Base-by-base conservation (phyloP, 2,888 invertebrate genomes). In the Lepidonotus clava region DNA sequence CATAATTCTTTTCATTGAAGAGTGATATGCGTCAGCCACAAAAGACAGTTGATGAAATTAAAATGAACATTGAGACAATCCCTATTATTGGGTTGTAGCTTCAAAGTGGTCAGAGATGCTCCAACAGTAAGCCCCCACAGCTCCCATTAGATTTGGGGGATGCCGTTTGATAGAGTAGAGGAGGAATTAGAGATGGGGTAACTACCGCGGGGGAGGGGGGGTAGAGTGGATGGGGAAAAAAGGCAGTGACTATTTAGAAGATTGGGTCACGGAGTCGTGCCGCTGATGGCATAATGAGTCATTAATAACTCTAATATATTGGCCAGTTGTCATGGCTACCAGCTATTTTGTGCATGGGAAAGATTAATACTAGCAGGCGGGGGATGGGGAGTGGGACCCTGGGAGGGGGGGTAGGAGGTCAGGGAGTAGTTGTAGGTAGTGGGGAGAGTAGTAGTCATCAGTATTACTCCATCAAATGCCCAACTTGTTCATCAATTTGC, bases 301-400 rank as follows among this genome's bases (percentile, higher is more conserved):
- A 80, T 80, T 46, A 80, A 28, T 80, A 80, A 80, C 80, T 46
- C 71, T 21, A 46, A 32, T 41, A 40, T 80, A 80, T 80, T 80
- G 80, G 41, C 80, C 80, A 80, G 80, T 80, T 80, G 80, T 80
- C 80, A 80, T 46, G 80, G 80, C 34, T 80, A 80, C 80, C 41
- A 46, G 80, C 80, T 80, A 80, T 1, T 80, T 80, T 51, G 80
- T 80, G 34, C 46, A 46, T 46, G 8, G 46, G 8, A 46, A 8
- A 11, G 18, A 46, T 8, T 18, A 18, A 46, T 46, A 11, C 46
- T 46, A 18, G 8, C 8, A 2, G 61, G 1, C 28, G 61, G 61
- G 28, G 36, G 71, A n/a, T 8, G 71, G 71, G 1, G 36, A 18
- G 71, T 0, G 38, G 71, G 38, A 38, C 38, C n/a, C n/a, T n/a